Evolutionary conservation across 2,888 invertebrate species (phyloP), one percentile per base, ranked within the genome.

Genomic region (Mantis religiosa): DNA sequence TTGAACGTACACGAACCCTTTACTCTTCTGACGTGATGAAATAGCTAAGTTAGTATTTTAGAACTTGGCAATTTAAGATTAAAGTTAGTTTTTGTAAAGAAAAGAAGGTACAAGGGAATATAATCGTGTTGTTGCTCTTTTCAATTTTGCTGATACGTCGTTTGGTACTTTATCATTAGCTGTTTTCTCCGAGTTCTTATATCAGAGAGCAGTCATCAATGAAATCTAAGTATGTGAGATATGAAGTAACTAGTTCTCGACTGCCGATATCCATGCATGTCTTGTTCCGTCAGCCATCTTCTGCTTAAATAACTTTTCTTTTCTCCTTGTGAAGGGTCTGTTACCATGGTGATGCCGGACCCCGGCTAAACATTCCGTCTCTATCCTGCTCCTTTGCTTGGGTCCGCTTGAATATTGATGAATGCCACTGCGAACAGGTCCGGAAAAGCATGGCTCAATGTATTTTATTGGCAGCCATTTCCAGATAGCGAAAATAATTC

Each of bases 291-390:
- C 54, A 71, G 54, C 54, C 54, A 71, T 71, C 54, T 71, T 71
- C 54, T 71, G 54, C 54, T 71, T 71, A 71, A 71, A 71, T 71
- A 71, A 71, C 54, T 71, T 71, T 71, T 71, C 54, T 71, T 71
- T 71, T 71, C 54, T 71, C 54, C 20, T 71, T 71, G 54, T 71
- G 54, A 71, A 71, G 54, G 54, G 54, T 4, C 87, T 83, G 88
- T 89, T 89, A 84, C 89, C 89, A 89, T 89, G 89, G 89, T 28
- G 83, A 89, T 89, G 83, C 87, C 84, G 89, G 89, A 89, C 89
- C 89, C 89, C 84, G 87, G 89, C 87, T 89, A 87, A 89, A 89
- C 84, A 89, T 54, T 84, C 83, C 87, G 82, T 87, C 87, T 87
- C 87, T 20, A 12, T 87, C 82, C 54, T 20, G 54, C 54, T 71